Conservation (phyloP, 2,888 invertebrate species). For the Dinocampus coccinellae region DNA sequence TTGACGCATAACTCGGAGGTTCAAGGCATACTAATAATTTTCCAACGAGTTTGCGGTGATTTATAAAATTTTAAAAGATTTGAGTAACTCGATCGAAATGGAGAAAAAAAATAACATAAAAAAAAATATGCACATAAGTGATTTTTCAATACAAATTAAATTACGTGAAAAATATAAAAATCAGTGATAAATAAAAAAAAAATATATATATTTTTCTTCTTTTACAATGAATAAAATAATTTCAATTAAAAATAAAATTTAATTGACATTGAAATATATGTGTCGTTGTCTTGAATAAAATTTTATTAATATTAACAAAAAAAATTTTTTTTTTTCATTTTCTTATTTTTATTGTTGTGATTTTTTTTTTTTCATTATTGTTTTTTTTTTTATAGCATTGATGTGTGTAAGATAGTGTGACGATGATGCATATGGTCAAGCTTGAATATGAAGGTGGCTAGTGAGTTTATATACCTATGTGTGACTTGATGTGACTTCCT, state of each 20-base stretch:
- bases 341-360: background rate
- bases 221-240: background rate
- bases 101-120: conserved; percentile 10
- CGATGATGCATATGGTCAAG: conserved; percentile 16
- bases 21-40: conserved; percentile 36
- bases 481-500: conserved; percentile 67
- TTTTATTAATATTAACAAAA: background rate
- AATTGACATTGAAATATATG: background rate
- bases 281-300: conserved; percentile 5
- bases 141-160: background rate
- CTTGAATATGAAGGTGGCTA: conserved; percentile 52
- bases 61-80: conserved; percentile 22
- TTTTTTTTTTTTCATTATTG: background rate
- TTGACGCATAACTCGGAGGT: conserved; percentile 34
- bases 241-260: background rate
- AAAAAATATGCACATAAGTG: background rate
- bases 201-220: too few species aligned
- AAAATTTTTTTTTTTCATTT: background rate
- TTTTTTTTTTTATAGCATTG: conserved; percentile 6
- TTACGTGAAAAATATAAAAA: background rate
- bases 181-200: background rate
- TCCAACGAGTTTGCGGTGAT: conserved; percentile 30
- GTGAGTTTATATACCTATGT: conserved; percentile 61
- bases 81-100: background rate
- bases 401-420: conserved; percentile 4